phyloP scores from a whole-genome alignment of 2,113 vertebrate species.

The Esox niger region DNA sequence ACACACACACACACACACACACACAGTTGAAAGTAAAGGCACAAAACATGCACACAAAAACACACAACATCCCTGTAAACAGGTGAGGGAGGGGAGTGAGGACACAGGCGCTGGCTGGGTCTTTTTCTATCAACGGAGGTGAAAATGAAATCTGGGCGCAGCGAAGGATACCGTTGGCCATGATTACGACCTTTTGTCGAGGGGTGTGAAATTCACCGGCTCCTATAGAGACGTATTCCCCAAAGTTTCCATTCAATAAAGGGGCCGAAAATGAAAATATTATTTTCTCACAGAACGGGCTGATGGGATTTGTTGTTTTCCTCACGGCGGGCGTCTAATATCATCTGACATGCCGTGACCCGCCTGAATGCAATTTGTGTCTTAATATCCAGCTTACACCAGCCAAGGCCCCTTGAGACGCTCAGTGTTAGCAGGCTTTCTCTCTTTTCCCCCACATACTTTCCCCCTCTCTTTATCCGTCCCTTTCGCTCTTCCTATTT shows the following conservation, averaged over 20 bases:
- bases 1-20: conserved; percentile 8
- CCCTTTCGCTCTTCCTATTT: conserved; percentile 12
- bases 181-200: conserved; percentile 86
- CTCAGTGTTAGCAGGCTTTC: conserved; percentile 68
- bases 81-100: conserved; percentile 36
- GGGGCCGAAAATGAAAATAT: conserved; percentile 97
- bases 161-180: conserved; percentile 80
- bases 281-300: conserved; percentile 91
- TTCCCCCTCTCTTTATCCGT: conserved; percentile 32
- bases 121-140: conserved; percentile 76
- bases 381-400: conserved; percentile 96
- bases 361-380: conserved; percentile 99
- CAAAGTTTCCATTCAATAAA: conserved; percentile 99
- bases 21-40: too few species aligned
- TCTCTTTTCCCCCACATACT: conserved; percentile 31
- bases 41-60: background rate
- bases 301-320: conserved; percentile 99
- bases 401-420: conserved; percentile 81
- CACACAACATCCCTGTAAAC: conserved; percentile 75
- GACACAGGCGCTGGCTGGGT: background rate
- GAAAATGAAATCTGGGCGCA: conserved; percentile 89
- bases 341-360: conserved; percentile 96
- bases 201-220: conserved; percentile 78
- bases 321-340: conserved; percentile 95
- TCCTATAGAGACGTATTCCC: conserved; percentile 89